These are phyloP conservation scores for Rallus crepitans DNA, from an alignment of 2,797 vertebrate species.

Conservation along the genomic window DNA sequence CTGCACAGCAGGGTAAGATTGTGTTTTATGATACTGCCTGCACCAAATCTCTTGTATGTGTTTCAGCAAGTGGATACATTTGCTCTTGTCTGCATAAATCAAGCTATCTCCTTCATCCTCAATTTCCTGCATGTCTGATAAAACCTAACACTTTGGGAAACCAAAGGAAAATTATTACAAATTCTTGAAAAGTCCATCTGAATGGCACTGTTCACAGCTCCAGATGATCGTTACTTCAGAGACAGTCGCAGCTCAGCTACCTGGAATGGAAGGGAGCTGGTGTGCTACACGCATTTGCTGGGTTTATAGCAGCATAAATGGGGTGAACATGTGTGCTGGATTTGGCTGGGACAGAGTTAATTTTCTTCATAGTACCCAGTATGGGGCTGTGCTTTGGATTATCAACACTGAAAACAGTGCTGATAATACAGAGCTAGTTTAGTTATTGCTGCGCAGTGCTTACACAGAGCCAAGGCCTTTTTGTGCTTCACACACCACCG, in stretches of 20 bases:
- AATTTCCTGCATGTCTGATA: not conserved
- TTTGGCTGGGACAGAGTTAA: too few species aligned
- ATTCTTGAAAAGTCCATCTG: not conserved
- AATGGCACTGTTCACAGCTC: not conserved
- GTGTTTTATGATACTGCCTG: not conserved
- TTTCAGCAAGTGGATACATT: not conserved
- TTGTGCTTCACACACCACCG: too few species aligned
- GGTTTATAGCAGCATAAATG: rapidly evolving
- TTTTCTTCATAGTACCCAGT: too few species aligned
- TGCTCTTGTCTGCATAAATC: not conserved
- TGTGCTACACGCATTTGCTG: rapidly evolving
- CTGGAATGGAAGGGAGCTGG: not conserved
- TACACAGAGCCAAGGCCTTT: too few species aligned
- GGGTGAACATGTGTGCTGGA: too few species aligned
- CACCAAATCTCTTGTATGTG: not conserved
- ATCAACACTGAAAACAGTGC: too few species aligned
- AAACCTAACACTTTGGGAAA: not conserved
- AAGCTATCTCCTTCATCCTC: not conserved
- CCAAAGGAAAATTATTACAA: not conserved
- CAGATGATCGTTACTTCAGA: not conserved
- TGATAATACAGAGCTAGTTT: too few species aligned
- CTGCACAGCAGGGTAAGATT: not conserved
- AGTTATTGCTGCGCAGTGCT: too few species aligned
- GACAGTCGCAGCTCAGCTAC: not conserved
- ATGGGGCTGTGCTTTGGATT: too few species aligned